phyloP scores from a whole-genome alignment of 2,888 invertebrate species.

The Chouioia cunea region DNA sequence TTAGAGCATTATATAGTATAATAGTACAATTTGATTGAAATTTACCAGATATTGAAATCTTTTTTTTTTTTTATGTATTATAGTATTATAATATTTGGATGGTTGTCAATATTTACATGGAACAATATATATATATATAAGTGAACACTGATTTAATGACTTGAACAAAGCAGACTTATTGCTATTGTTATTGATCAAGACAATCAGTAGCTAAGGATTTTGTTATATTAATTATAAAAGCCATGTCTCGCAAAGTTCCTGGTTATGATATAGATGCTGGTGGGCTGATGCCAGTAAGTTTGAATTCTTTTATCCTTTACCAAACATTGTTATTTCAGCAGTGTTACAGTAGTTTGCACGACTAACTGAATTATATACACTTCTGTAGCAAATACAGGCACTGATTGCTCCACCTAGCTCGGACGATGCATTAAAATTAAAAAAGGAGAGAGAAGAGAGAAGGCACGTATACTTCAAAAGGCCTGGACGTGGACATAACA shows the following conservation, averaged over 20 bases:
- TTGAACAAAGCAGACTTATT: slow-evolving; percentile 9
- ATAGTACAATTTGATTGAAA: background rate
- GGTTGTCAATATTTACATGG: no score
- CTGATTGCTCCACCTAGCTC: slow-evolving; percentile 89
- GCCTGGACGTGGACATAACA: slow-evolving; percentile 91
- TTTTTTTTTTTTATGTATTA: no score
- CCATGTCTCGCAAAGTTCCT: slow-evolving; percentile 46
- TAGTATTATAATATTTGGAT: no score
- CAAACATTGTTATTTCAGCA: no score
- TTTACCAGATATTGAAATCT: no score
- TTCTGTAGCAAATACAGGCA: slow-evolving; percentile 84
- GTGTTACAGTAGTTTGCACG: no score
- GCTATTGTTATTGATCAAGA: background rate
- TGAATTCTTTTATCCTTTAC: background rate
- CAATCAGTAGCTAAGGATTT: slow-evolving; percentile 15
- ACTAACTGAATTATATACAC: no score
- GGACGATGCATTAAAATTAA: slow-evolving; percentile 75
- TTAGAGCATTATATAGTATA: background rate
- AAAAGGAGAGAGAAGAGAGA: slow-evolving; percentile 68
- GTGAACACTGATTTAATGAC: slow-evolving; percentile 31
- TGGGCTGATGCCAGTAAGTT: slow-evolving; percentile 48
- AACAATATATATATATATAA: slow-evolving; percentile 38
- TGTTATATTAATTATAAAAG: slow-evolving; percentile 3
- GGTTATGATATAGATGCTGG: slow-evolving; percentile 46
- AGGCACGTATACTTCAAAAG: slow-evolving; percentile 87